These are phyloP conservation scores for Catharus ustulatus DNA, from an alignment of 2,797 vertebrate genomes.

Conservation along the genomic window DNA sequence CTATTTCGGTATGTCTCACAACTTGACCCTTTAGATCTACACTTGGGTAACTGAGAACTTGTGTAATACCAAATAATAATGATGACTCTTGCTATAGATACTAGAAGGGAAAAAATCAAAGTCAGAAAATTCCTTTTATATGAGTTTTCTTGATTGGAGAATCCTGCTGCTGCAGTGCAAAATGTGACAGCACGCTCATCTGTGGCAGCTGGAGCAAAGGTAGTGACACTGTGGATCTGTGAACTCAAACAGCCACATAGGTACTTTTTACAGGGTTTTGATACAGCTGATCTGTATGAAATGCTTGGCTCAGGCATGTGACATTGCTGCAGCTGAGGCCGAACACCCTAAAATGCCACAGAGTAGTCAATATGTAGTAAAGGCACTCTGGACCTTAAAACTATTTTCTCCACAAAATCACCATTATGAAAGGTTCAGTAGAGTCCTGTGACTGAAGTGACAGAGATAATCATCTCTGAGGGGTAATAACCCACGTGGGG, in stretches of 20 bases:
- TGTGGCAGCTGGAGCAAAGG: neutral
- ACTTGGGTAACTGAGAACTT: neutral
- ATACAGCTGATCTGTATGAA: neutral
- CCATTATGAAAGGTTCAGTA: neutral
- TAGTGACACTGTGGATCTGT: accelerated
- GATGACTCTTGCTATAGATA: neutral
- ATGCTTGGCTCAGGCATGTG: neutral
- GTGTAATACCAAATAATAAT: neutral
- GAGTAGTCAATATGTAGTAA: neutral
- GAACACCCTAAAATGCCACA: neutral
- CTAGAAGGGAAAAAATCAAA: neutral
- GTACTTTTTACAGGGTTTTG: neutral
- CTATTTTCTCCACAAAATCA: neutral
- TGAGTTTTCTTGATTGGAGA: neutral
- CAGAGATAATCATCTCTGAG: neutral
- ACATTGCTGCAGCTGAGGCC: neutral
- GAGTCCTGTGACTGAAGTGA: neutral
- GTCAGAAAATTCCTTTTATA: neutral
- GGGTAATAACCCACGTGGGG: neutral
- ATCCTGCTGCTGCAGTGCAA: neutral
- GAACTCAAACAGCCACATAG: neutral
- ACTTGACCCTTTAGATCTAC: neutral
- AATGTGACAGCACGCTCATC: neutral
- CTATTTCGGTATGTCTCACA: neutral
- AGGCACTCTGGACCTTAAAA: neutral